Base-by-base conservation (phyloP, 2,888 invertebrate species). In the Agriopis marginaria region DNA sequence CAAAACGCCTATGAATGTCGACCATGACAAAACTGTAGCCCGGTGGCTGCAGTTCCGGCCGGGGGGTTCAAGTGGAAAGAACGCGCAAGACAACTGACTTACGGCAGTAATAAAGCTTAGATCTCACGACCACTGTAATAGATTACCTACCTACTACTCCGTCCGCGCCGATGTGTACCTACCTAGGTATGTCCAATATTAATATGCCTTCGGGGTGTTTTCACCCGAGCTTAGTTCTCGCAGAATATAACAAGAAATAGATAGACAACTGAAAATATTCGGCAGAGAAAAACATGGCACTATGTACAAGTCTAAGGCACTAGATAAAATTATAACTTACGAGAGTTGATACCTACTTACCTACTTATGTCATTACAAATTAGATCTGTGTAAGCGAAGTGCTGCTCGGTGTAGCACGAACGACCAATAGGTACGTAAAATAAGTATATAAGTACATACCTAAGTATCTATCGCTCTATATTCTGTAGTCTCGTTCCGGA, bases 21-120 rank as follows among this genome's bases (percentile, higher is more conserved):
- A 23, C 17, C 1, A 23, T 23, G 17, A 23, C 17, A 23, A 23
- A 23, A 23, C 17, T 23, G 2, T 23, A 23, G 2, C 17, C 17
- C n/a, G n/a, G n/a, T n/a, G n/a, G n/a, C n/a, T n/a, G n/a, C n/a
- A n/a, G n/a, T n/a, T n/a, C n/a, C n/a, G n/a, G 2, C 17, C 17
- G 17, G 17, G 17, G 17, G 17, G n/a, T n/a, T n/a, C n/a, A 23
- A 23, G 17, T 23, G 17, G 17, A 23, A 23, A 23, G 17, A 23
- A 23, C 17, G 17, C n/a, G 54, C 54, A 8, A n/a, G 12, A 4
- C 11, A 39, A 0, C 39, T 2, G n/a, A 39, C 12, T 39, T n/a
- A 39, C 12, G 78, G 79, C 82, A 81, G 83, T 83, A 88, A 86
- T 87, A 87, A 88, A 86, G 88, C 87, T 87, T 86, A 86, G 81